Base-by-base conservation (phyloP, 53 echinoderm and acorn worm species). In the Astropecten irregularis region DNA sequence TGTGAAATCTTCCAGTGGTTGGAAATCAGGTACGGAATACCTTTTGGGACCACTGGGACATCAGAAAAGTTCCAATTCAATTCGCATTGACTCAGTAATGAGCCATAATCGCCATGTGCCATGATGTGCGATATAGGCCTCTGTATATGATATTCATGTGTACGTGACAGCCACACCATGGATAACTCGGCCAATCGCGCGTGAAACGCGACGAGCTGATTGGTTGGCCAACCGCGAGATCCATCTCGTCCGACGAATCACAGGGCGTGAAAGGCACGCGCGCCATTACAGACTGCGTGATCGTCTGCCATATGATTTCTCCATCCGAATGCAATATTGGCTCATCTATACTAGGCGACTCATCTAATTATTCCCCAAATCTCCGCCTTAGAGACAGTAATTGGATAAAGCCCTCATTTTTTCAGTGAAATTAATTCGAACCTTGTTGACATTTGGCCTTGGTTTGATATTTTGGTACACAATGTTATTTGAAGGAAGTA, bases 131-230 rank as follows among this genome's bases (percentile, higher is more conserved):
- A n/a, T n/a, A 27, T 19, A 34, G n/a, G 18, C 71, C 49, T 71
- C 11, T 49, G 71, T 11, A 71, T 71, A 19, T 30, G 34, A 29
- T 18, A 23, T 13, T 28, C 5, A 5, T 13, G 2, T 50, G 15
- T 53, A 52, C 71, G 20, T 28, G 51, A 22, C 50, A 71, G 36
- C 71, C 2, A 0, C 52, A 13, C 31, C 71, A 19, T 71, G 51
- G n/a, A 19, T 71, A 50, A 71, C 49, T 31, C 50, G 36, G 27
- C 32, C 52, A 71, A 71, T 71, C 50, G 71, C 36, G 71, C 71
- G 53, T 49, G n/a, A 40, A 49, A 7, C 29, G 16, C 52, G 51
- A 58, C 2, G 9, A 58, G 30, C 59, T 58, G 59, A 58, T 58
- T 58, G 59, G 59, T 31, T 26, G 28, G 31, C 31, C 31, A 1